Evolutionary conservation across 2,888 invertebrate species (phyloP), one percentile per base, ranked within the genome.

Genomic region (Perizoma affinitatum): DNA sequence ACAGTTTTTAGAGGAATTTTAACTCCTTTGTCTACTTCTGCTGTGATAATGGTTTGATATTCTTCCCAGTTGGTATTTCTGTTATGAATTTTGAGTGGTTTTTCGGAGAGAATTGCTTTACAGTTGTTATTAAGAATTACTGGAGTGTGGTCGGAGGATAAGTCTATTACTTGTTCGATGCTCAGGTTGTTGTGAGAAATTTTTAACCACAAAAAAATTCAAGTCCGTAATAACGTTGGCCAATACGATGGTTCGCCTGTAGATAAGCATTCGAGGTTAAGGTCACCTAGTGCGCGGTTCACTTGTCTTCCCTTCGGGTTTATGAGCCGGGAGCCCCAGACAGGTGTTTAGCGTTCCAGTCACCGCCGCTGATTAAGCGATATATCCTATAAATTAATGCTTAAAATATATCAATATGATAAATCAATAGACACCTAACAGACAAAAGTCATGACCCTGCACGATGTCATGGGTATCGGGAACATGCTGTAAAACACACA

Each of bases 291-390:
- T 42, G 42, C 10, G 2, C 10, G 9, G 8, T 42, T 5, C 8
- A 57, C 11, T 36, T 54, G 53, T 54, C 59, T 36, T 1, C 59
- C 42, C 8, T 10, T 42, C 1, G 42, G 52, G 56, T 55, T 54
- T 8, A 4, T 42, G 5, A 6, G 8, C 42, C 48, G 5, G 34
- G 42, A 42, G 58, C 36, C 59, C 59, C 61, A 65, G 33, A 10
- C 6, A 47, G n/a, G 9, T 58, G 51, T 54, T 63, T 60, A 7
- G 42, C 57, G n/a, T 63, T 65, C 62, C 58, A 63, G 35, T 60
- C 62, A 0, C 60, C 65, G 7, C 53, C 61, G 51, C 54, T 54
- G 34, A 65, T 42, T 11, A 62, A 71, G 49, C 58, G 64, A 9
- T 42, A 5, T 6, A 7, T 35, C 4, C 36, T 56, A 56, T 58